phyloP scores from a whole-genome alignment of 2,797 vertebrate genomes.

The Artibeus jamaicensis region DNA sequence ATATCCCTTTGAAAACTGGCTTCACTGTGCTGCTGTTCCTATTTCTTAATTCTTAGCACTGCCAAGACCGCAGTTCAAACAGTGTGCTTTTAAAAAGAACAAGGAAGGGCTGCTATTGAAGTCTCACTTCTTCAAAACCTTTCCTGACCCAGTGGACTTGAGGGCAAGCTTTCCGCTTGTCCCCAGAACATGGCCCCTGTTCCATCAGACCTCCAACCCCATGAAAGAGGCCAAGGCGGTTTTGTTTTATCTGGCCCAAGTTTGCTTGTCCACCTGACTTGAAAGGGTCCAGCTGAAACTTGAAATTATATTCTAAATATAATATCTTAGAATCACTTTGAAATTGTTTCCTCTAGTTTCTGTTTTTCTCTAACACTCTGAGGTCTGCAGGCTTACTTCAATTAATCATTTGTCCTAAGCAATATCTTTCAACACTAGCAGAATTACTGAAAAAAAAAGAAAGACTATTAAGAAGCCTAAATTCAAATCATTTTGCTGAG shows the following conservation, averaged over 20 bases:
- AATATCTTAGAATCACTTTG: not conserved
- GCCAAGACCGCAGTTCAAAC: not conserved
- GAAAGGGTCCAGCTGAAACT: not conserved
- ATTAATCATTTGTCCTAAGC: not conserved
- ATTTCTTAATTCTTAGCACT: not conserved
- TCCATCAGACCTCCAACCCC: not conserved
- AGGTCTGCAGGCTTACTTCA: not conserved
- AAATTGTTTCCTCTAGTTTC: not conserved
- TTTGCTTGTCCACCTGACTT: not conserved
- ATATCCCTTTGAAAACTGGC: conserved; percentile 21
- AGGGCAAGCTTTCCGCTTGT: not conserved
- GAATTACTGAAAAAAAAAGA: not conserved
- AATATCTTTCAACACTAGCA: not conserved
- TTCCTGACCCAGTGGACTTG: not conserved
- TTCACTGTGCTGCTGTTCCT: not conserved
- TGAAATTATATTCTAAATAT: not conserved
- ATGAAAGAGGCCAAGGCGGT: not conserved
- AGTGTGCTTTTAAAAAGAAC: not conserved
- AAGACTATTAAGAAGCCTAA: not conserved
- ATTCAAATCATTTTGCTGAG: not conserved
- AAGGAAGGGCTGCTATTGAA: not conserved
- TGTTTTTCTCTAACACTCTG: not conserved
- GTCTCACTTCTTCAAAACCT: not conserved
- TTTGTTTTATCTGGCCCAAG: not conserved
- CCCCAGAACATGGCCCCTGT: not conserved